Conservation (phyloP, 2,888 invertebrate species). For the Polietes domitor region DNA sequence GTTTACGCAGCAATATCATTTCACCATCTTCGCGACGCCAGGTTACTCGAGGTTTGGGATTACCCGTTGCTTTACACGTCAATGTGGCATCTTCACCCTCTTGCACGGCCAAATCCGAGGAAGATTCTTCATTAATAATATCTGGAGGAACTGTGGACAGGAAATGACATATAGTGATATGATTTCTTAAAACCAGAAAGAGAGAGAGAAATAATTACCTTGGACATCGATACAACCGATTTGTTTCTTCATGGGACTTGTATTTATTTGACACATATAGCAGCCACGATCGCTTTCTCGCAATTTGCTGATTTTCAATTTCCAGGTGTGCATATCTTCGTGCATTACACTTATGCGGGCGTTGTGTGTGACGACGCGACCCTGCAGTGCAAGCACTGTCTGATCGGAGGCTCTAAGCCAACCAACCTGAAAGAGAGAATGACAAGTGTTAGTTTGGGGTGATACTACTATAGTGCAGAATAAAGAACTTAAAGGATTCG, state of each 20-base stretch:
- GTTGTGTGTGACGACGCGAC: slow-evolving; percentile 91
- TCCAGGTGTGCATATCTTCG: slow-evolving; percentile 92
- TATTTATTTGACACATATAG: slow-evolving; percentile 96
- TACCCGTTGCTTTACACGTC: slow-evolving; percentile 90
- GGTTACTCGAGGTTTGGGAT: slow-evolving; percentile 88
- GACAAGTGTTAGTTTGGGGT: too few relatives aligned
- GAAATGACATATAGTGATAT: too few relatives aligned
- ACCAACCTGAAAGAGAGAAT: slow-evolving; percentile 86
- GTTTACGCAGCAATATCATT: slow-evolving; percentile 83
- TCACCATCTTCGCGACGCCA: slow-evolving; percentile 91
- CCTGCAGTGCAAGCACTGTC: slow-evolving; percentile 93
- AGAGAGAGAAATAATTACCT: slow-evolving; percentile 85
- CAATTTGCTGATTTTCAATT: slow-evolving; percentile 90
- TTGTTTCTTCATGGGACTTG: slow-evolving; percentile 92
- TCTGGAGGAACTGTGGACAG: slow-evolving; percentile 87
- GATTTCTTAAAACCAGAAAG: too few relatives aligned
- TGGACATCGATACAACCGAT: slow-evolving; percentile 93
- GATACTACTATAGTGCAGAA: too few relatives aligned
- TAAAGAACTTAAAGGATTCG: too few relatives aligned
- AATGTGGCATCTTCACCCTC: slow-evolving; percentile 90
- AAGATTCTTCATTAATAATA: slow-evolving; percentile 88
- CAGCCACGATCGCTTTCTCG: slow-evolving; percentile 92
- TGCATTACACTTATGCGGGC: slow-evolving; percentile 90
- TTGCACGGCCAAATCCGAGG: slow-evolving; percentile 88
- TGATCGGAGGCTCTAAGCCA: slow-evolving; percentile 95